Base-by-base conservation (phyloP, 2,888 invertebrate species). In the Pristionchus maxplancki region DNA sequence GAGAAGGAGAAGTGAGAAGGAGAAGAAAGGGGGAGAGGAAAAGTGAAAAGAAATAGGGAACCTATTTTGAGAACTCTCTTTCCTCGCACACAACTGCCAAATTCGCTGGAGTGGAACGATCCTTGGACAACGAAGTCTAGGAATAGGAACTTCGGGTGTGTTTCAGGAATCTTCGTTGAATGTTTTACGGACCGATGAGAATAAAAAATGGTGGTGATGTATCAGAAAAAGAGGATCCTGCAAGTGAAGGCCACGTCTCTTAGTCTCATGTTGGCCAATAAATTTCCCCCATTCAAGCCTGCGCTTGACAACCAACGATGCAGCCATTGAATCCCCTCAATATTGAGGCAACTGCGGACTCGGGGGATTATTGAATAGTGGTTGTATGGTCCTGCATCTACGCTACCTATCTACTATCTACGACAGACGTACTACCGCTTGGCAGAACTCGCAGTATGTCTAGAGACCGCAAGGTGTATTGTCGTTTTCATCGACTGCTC, bases 1-100 rank as follows among this genome's bases (percentile, higher is more conserved):
- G 31, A 34, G 44, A 44, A 9, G 44, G 44, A 44, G 58, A 58
- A 58, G 62, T n/a, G 13, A 24, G 62, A 34, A 71, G 17, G 50
- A 20, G 81, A 37, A 67, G 83, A 64, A 44, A 50, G 78, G 8
- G 31, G 48, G 78, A 78, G 78, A 58, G 58, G 74, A 34, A 37
- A 20, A 20, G 6, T 5, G 31, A 67, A 13, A 67, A 67, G 31
- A 67, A 13, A 67, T 9, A 31, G n/a, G 74, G 37, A 74, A 31
- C 37, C 37, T 74, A 40, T 40, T 74, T 74, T 74, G 50, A 48
- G 82, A n/a, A 62, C 28, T 28, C 17, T n/a, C 13, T n/a, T n/a
- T 11, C n/a, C 31, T 31, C 34, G 31, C 37, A n/a, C n/a, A n/a
- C n/a, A n/a, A n/a, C n/a, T n/a, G 85, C 31, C 58, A 58, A 58